Conservation (phyloP, 2,888 invertebrate genomes). For the Aquatica leii region DNA sequence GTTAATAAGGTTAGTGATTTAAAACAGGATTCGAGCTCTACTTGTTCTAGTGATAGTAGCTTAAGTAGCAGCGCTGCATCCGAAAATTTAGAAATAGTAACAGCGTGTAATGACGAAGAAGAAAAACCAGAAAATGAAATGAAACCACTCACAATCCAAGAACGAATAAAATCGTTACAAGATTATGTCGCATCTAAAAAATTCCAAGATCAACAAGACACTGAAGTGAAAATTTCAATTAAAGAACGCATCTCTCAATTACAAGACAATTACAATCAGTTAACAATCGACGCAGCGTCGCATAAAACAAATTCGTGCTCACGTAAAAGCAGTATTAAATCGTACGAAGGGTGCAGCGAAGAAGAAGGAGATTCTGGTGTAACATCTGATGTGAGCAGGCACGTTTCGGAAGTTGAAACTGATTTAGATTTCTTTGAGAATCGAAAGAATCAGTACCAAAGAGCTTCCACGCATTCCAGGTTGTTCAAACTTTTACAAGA, state of each 20-base stretch:
- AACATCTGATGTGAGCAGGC: slow-evolving; percentile 73
- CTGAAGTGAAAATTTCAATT: slow-evolving; percentile 44
- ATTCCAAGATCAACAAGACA: slow-evolving; percentile 41
- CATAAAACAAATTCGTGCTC: slow-evolving; percentile 22
- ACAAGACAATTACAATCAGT: slow-evolving; percentile 31
- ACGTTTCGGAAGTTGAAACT: slow-evolving; percentile 71
- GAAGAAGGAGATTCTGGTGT: slow-evolving; percentile 75
- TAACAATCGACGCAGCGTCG: background rate
- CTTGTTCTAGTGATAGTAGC: slow-evolving; percentile 56
- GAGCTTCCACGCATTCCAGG: slow-evolving; percentile 77
- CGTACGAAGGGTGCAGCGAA: slow-evolving; percentile 57
- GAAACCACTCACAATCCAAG: slow-evolving; percentile 53
- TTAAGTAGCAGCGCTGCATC: slow-evolving; percentile 46
- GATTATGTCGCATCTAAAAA: slow-evolving; percentile 45
- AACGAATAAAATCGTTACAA: slow-evolving; percentile 55
- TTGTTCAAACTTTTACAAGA: slow-evolving; percentile 73
- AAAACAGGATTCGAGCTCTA: slow-evolving; percentile 44
- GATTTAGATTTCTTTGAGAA: slow-evolving; percentile 70
- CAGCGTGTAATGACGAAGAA: slow-evolving; percentile 10
- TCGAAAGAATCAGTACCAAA: slow-evolving; percentile 69
- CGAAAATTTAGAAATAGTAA: background rate
- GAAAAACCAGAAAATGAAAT: slow-evolving; percentile 31
- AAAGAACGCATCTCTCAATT: slow-evolving; percentile 48
- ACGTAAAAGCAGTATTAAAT: slow-evolving; percentile 39
- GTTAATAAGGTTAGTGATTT: background rate